A percentile compares a stretch with the other conserved stretches of the same genome.
Evolutionary conservation across 2,797 vertebrate species (phyloP).

Genomic region (Sebastes steindachneri): DNA sequence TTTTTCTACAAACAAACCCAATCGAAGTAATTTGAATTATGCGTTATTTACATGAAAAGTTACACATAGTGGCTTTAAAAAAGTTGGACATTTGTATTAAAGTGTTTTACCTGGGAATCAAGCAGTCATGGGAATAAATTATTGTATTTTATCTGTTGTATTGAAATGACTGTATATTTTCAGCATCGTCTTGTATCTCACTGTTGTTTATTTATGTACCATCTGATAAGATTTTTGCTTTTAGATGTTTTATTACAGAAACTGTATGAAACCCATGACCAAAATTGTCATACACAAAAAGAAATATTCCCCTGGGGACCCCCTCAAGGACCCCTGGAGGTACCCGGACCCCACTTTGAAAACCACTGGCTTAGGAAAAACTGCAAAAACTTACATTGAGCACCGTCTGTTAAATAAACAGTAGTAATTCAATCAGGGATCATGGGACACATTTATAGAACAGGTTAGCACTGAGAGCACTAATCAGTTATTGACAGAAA

Average conservation of each 20-base stretch:
- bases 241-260: no score
- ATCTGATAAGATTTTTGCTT: no score
- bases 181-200: not conserved
- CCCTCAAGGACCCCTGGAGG: no score
- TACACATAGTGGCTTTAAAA: not conserved
- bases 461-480: not conserved
- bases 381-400: not conserved
- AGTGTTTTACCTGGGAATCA: not conserved
- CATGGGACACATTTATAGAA: not conserved
- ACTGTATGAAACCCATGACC: no score
- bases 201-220: not conserved
- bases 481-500: not conserved
- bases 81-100: not conserved
- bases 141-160: not conserved
- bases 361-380: not conserved
- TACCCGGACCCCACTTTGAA: no score
- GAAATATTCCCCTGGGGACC: accelerated
- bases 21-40: not conserved
- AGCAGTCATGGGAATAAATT: not conserved
- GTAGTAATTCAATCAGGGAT: not conserved
- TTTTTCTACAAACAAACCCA: not conserved
- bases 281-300: no score
- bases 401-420: not conserved
- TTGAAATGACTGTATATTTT: not conserved
- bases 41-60: not conserved